A percentile compares a stretch with the other conserved stretches of the same genome.
phyloP scores from a whole-genome alignment of 2,888 invertebrate species.

The Sabatieria punctata region DNA sequence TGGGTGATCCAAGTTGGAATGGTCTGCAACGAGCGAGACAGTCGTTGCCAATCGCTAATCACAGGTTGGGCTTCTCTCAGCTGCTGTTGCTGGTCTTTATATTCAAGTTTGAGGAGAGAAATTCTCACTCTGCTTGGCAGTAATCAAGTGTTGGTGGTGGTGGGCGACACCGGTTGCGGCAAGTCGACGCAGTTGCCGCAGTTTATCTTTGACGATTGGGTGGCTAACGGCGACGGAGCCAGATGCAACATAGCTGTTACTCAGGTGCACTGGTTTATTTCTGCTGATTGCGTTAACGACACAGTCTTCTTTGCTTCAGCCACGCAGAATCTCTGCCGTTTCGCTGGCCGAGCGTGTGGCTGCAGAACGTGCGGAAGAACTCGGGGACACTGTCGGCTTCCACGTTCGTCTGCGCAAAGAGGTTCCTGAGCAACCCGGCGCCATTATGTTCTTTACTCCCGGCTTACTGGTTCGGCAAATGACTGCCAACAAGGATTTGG shows the following conservation, averaged over 20 bases:
- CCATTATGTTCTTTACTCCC: not conserved
- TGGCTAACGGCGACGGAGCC: not conserved
- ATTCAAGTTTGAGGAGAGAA: too few species aligned
- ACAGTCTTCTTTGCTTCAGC: not conserved
- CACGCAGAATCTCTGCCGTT: conserved; percentile 74
- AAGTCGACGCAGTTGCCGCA: conserved; percentile 7
- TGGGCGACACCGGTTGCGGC: conserved; percentile 5
- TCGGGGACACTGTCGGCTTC: conserved; percentile 33
- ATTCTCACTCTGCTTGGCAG: too few species aligned
- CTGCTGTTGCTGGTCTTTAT: too few species aligned
- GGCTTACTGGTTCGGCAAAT: not conserved
- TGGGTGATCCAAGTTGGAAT: too few species aligned
- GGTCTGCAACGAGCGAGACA: too few species aligned
- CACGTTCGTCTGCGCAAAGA: not conserved
- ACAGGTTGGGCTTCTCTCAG: too few species aligned
- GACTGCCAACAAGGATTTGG: not conserved
- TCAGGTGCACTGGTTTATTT: not conserved
- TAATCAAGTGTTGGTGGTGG: conserved; percentile 1
- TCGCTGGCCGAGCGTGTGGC: conserved; percentile 89
- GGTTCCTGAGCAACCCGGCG: not conserved
- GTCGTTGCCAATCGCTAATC: too few species aligned
- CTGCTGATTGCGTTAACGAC: not conserved
- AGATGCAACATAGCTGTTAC: not conserved
- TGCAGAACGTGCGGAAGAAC: conserved; percentile 62
- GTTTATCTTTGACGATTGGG: not conserved